Evolutionary conservation across 2,888 invertebrate genomes (phyloP), one percentile per base, ranked within the genome.

Genomic region (Portevinia maculata): DNA sequence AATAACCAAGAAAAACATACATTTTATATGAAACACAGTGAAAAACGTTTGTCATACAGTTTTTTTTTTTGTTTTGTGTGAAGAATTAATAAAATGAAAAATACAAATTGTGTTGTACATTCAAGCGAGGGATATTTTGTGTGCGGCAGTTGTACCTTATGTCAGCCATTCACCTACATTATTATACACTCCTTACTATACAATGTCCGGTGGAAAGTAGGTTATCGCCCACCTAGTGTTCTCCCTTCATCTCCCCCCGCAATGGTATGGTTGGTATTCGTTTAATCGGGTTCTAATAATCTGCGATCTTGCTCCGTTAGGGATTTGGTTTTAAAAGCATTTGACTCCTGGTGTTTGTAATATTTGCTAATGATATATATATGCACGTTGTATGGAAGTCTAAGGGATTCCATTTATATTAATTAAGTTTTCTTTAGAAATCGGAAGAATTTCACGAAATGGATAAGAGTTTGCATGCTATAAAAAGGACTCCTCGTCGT

Each of bases 271-370:
- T 39, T 15, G 1, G 24, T 52, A n/a, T 11, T 24, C 7, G n/a
- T 9, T 21, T 70, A 75, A 75, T 75, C 59, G 65, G 70, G 64
- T 81, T 70, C 46, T 59, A 32, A 76, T 81, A 76, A 65, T 76
- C 64, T 52, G 65, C 64, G 48, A 64, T 81, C 65, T 76, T 76
- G 44, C 59, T 53, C 24, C 8, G 50, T 37, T 52, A 30, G 46
- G 48, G 64, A 48, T 55, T 67, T 59, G 21, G 65, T 67, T 74
- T 71, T 71, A 60, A 19, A 15, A 71, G 34, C 30, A 46, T 46
- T 81, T 76, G 52, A 70, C 59, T 81, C 52, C 52, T 48, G 46
- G 44, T 46, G 64, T 53, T 52, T 28, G 21, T 41, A 17, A 32
- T 17, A 60, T 7, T 60, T 69, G 11, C 28, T 67, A 70, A 59